Conservation (phyloP, 2,113 vertebrate species). For the Mugil cephalus region DNA sequence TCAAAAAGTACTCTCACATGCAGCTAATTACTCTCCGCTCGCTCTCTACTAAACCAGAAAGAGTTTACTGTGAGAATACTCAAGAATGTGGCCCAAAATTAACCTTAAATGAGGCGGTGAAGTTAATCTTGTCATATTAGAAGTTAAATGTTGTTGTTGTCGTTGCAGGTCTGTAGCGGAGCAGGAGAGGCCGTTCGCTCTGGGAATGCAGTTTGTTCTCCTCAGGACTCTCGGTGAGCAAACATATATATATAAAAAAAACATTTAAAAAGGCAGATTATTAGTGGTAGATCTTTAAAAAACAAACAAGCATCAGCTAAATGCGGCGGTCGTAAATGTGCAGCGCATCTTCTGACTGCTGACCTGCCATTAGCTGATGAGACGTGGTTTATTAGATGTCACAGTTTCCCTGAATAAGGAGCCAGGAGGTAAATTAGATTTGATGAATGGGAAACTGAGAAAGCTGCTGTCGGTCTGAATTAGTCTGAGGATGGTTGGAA, state of each 20-base stretch:
- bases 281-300: neutral
- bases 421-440: neutral
- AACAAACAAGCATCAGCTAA: neutral
- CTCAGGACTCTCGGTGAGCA: slow-evolving; percentile 96
- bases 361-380: neutral
- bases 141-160: neutral
- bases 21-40: no score
- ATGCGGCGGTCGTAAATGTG: neutral
- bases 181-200: slow-evolving; percentile 94
- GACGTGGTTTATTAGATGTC: neutral
- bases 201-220: slow-evolving; percentile 99
- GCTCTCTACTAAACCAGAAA: no score
- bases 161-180: slow-evolving; percentile 93
- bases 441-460: neutral
- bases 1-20: no score
- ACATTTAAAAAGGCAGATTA: neutral
- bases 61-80: no score
- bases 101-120: no score
- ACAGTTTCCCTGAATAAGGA: neutral
- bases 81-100: no score
- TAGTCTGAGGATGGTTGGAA: neutral
- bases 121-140: no score
- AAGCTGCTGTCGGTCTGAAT: slow-evolving; percentile 9
- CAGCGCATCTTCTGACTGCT: slow-evolving; percentile 3
- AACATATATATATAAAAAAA: neutral